Evolutionary conservation across 2,888 invertebrate species (phyloP).

Genomic region (Microchrysa polita): DNA sequence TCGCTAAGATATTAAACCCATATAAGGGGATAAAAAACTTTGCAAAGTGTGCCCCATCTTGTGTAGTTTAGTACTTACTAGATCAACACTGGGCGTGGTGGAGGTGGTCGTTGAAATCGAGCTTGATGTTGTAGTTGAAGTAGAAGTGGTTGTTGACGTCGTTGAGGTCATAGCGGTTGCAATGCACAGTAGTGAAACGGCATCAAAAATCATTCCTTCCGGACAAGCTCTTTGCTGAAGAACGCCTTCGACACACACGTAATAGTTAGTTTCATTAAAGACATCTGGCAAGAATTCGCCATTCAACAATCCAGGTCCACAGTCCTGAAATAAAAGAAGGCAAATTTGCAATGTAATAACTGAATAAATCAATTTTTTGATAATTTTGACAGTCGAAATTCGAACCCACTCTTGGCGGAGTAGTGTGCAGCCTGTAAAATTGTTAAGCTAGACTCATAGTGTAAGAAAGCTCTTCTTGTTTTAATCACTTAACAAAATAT

Average conservation of each 20-base stretch:
- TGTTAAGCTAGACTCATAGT: too few species aligned
- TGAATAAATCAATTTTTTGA: too few species aligned
- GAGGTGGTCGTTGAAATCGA: background rate
- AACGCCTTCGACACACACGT: conserved; percentile 10
- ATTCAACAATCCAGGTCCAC: background rate
- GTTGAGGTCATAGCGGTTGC: background rate
- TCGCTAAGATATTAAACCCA: too few species aligned
- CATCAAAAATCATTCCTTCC: conserved; percentile 11
- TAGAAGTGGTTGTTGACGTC: background rate
- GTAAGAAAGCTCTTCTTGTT: too few species aligned
- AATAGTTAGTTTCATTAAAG: conserved; percentile 9
- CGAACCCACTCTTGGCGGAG: too few species aligned
- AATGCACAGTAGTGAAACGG: background rate
- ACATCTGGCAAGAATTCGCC: background rate
- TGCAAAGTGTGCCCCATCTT: too few species aligned
- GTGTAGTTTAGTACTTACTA: too few species aligned
- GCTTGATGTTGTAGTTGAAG: background rate
- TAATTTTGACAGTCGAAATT: too few species aligned
- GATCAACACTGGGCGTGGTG: background rate
- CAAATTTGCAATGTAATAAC: background rate
- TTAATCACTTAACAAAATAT: too few species aligned
- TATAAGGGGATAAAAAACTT: too few species aligned
- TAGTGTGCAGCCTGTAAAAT: too few species aligned
- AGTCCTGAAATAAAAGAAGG: conserved; percentile 4
- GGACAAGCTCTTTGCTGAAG: conserved; percentile 6